Conservation (phyloP, 2,888 invertebrate genomes). For the Aproaerema taeniolella region DNA sequence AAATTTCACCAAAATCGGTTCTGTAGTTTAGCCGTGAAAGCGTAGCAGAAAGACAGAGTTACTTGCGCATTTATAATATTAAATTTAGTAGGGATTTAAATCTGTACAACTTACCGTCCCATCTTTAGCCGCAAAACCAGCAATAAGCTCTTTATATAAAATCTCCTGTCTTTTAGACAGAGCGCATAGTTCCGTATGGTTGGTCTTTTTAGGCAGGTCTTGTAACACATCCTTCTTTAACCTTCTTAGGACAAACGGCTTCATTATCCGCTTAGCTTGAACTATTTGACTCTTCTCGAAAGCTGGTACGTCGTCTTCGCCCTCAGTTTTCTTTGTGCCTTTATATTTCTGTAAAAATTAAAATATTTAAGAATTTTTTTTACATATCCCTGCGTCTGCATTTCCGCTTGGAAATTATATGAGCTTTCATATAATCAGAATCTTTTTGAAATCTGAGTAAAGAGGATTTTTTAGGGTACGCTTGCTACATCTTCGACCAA, state of each 20-base stretch:
- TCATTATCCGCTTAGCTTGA: conserved; percentile 97
- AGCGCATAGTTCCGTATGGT: conserved; percentile 78
- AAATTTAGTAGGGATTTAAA: no score
- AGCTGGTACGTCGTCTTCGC: conserved; percentile 80
- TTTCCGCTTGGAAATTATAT: no score
- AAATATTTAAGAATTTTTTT: no score
- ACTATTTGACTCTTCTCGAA: conserved; percentile 94
- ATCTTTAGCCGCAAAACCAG: conserved; percentile 80
- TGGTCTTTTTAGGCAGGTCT: conserved; percentile 90
- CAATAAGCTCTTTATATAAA: conserved; percentile 86
- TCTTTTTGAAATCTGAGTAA: no score
- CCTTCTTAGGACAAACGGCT: conserved; percentile 94
- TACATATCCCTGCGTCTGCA: no score
- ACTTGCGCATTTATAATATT: no score
- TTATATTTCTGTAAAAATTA: conserved; percentile 73
- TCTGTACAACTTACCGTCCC: conserved; percentile 74
- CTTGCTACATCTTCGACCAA: no score
- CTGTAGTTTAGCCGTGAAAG: no score
- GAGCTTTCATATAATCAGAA: no score
- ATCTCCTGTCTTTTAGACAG: conserved; percentile 85
- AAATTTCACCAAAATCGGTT: no score
- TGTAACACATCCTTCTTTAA: conserved; percentile 91
- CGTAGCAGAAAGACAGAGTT: no score
- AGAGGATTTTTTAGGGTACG: no score
- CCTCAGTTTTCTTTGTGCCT: conserved; percentile 63